A percentile compares a stretch with the other conserved stretches of the same genome.
Evolutionary conservation across 64 coral and sea anemone genomes (phyloP).

Genomic region (Cladopsammia gracilis): DNA sequence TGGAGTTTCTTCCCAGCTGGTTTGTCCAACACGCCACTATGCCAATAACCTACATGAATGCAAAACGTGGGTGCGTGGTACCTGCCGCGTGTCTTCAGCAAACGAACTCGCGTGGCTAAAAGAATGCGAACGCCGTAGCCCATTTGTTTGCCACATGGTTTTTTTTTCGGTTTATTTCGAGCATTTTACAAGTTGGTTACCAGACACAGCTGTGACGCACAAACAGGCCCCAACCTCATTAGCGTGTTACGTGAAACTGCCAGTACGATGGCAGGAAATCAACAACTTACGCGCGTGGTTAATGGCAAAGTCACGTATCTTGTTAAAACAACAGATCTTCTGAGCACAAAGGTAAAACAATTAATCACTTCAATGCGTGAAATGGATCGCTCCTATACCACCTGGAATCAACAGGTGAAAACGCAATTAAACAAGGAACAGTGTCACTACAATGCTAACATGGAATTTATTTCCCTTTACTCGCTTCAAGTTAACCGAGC

Average conservation of each 20-base stretch:
- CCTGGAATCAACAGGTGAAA: conserved; percentile 15
- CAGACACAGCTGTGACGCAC: neutral
- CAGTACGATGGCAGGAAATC: neutral
- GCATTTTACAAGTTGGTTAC: conserved; percentile 1
- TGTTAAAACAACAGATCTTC: conserved; percentile 21
- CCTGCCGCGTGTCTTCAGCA: neutral
- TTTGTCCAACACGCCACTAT: neutral
- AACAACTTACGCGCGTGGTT: neutral
- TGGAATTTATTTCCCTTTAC: conserved; percentile 34
- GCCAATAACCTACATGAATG: neutral
- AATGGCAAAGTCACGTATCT: conserved; percentile 31
- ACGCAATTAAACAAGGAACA: neutral
- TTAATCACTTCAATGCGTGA: neutral
- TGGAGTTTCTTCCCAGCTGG: neutral
- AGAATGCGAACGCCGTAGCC: neutral
- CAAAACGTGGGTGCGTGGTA: neutral
- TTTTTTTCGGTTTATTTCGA: conserved; percentile 29
- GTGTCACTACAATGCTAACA: neutral
- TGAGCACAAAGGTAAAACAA: conserved; percentile 51
- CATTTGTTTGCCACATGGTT: conserved; percentile 47
- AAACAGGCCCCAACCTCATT: neutral
- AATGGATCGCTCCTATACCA: neutral
- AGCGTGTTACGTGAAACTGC: too few relatives aligned
- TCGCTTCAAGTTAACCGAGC: conserved; percentile 15
- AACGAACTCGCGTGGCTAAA: conserved; percentile 17